These are phyloP conservation scores for Cichlasoma orientale DNA, from an alignment of 2,797 vertebrate genomes.

Conservation along the genomic window DNA sequence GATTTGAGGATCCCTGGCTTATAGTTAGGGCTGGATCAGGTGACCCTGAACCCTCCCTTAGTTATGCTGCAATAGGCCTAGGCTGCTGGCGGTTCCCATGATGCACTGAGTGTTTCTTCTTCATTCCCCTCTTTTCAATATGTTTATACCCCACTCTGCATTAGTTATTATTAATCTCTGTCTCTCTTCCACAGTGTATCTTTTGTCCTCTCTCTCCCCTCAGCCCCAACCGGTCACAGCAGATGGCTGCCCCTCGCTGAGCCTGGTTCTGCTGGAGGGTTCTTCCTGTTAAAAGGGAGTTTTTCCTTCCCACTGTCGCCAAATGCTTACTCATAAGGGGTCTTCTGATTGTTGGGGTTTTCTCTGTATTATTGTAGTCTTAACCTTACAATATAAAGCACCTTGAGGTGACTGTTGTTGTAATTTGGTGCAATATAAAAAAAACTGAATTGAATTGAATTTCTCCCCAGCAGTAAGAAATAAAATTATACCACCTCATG, in stretches of 20 bases:
- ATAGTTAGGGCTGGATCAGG: no score
- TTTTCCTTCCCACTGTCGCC: background rate
- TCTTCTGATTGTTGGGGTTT: rapidly evolving
- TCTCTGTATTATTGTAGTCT: background rate
- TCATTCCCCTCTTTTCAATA: background rate
- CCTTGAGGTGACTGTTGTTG: background rate
- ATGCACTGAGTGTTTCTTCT: background rate
- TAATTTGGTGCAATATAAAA: background rate
- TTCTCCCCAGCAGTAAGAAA: background rate
- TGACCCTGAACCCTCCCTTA: no score
- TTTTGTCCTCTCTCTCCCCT: background rate
- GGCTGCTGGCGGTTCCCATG: no score
- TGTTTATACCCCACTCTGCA: background rate
- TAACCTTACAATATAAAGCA: background rate
- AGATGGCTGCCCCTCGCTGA: rapidly evolving
- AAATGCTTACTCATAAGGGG: background rate
- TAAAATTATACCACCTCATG: constrained; percentile 6
- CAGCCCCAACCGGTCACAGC: background rate
- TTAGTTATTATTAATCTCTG: background rate
- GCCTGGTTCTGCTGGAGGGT: rapidly evolving
- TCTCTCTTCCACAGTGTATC: background rate
- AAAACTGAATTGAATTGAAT: background rate
- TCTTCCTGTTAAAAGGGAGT: background rate
- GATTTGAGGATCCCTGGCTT: no score
- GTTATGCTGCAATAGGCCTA: no score